phyloP scores from a whole-genome alignment of 2,888 invertebrate species.

The Margaritifera margaritifera region DNA sequence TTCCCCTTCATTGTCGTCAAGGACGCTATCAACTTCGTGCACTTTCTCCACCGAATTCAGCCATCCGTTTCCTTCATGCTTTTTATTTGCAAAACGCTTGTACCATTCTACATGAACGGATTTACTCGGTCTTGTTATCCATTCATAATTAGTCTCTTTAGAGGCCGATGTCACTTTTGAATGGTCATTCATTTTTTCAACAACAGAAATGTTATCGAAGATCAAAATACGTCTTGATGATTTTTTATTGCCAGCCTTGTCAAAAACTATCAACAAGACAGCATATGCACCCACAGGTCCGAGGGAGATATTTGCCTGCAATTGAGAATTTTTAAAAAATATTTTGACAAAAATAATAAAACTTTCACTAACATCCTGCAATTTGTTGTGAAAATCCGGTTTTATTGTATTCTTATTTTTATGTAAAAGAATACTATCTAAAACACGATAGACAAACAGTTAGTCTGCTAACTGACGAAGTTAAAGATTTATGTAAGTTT shows the following conservation, averaged over 20 bases:
- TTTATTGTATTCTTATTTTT: too few relatives aligned
- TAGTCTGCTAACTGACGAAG: too few relatives aligned
- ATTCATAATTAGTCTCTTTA: constrained; percentile 12
- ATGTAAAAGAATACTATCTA: too few relatives aligned
- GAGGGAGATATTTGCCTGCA: too few relatives aligned
- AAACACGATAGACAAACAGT: too few relatives aligned
- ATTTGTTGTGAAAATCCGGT: too few relatives aligned
- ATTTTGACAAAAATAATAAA: too few relatives aligned
- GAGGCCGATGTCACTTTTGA: constrained; percentile 15
- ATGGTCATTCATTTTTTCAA: constrained; percentile 6
- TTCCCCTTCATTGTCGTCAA: constrained; percentile 24
- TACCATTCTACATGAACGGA: constrained; percentile 25
- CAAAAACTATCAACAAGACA: constrained; percentile 14
- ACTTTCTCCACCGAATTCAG: constrained; percentile 18
- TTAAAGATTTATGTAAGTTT: too few relatives aligned
- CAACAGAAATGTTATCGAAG: constrained; percentile 33
- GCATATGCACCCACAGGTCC: too few relatives aligned
- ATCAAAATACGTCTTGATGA: constrained; percentile 29
- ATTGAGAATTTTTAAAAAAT: too few relatives aligned
- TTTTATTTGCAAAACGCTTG: constrained; percentile 28
- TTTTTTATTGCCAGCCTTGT: constrained; percentile 36
- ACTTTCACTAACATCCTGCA: too few relatives aligned
- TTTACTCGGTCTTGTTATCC: constrained; percentile 27
- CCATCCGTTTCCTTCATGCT: constrained; percentile 26
- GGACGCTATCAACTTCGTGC: constrained; percentile 8